Evolutionary conservation across 2,888 invertebrate genomes (phyloP), one percentile per base, ranked within the genome.

Genomic region (Eulithis testata): DNA sequence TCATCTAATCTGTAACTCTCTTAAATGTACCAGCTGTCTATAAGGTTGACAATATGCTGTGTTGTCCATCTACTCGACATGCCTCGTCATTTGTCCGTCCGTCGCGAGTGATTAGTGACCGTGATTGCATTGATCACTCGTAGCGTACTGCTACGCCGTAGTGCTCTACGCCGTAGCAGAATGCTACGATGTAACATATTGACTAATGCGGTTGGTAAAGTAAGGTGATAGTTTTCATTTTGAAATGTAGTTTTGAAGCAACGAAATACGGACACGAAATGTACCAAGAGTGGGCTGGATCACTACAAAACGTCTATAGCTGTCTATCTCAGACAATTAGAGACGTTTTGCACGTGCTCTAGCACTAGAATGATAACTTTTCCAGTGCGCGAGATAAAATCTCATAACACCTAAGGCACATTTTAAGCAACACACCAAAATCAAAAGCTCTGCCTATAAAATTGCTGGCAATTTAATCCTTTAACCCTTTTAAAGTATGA

Each of bases 401-500:
- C 21, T 21, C 21, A 21, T 21, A 21, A 21, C 21, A 21, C 21
- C 37, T 8, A 47, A 27, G 53, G 49, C 21, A 62, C 51, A 59
- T 45, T 62, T 66, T 66, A 62, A 55, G 59, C 58, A 66, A 65
- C 58, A 57, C 12, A 55, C 55, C 50, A 54, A 65, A 58, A 58
- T 50, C 51, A 50, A 63, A 58, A 54, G 53, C 53, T 36, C 45
- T 36, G 37, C 3, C 40, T 49, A 45, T 56, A 60, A 60, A 66
- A 59, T 36, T 52, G 43, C 70, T 53, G 60, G 47, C 65, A 58
- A 64, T 76, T 80, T 66, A 66, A 66, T 66, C 66, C 66, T 43
- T 86, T 85, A 84, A 84, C 76, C 81, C 84, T 73, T 77, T 76
- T 83, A 83, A 89, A 90, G 85, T 87, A 89, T 90, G 89, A 89